Percentiles rank a stretch among this genome's conserved stretches.
Evolutionary conservation across 2,888 invertebrate genomes (phyloP).

Genomic region (Furcula furcula): DNA sequence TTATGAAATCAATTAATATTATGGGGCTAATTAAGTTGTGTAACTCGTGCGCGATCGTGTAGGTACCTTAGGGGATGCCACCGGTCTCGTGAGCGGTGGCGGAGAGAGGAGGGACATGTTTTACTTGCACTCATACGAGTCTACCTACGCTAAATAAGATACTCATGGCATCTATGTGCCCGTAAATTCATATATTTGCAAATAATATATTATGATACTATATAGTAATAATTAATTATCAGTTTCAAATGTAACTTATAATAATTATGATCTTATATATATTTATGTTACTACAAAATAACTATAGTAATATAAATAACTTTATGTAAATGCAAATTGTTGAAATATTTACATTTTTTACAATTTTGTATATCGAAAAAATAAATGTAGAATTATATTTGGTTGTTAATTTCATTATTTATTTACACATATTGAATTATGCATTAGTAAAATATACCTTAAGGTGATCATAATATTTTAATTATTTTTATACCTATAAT

Average conservation of each 20-base stretch:
- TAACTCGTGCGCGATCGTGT: slow-evolving; percentile 22
- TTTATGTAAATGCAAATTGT: slow-evolving; percentile 20
- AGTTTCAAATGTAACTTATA: slow-evolving; percentile 21
- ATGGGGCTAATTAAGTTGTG: slow-evolving; percentile 14
- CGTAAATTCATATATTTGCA: slow-evolving; percentile 25
- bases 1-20: slow-evolving; percentile 12
- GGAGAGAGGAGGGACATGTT: slow-evolving; percentile 4
- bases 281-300: slow-evolving; percentile 14
- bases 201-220: slow-evolving; percentile 11
- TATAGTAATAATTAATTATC: slow-evolving; percentile 9
- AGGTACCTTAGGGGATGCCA: slow-evolving; percentile 8
- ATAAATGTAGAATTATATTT: slow-evolving; percentile 32
- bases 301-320: slow-evolving; percentile 9
- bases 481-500: slow-evolving; percentile 1
- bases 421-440: slow-evolving; percentile 21
- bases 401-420: slow-evolving; percentile 37
- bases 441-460: slow-evolving; percentile 9
- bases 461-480: slow-evolving; percentile 18
- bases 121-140: slow-evolving; percentile 16
- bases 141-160: slow-evolving; percentile 13
- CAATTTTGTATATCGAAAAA: slow-evolving; percentile 34
- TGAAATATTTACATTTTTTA: slow-evolving; percentile 30
- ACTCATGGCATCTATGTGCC: slow-evolving; percentile 24
- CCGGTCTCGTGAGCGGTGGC: slow-evolving; percentile 5
- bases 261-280: slow-evolving; percentile 19